Base-by-base conservation (phyloP, 2,113 vertebrate species). In the Tragelaphus buxtoni region DNA sequence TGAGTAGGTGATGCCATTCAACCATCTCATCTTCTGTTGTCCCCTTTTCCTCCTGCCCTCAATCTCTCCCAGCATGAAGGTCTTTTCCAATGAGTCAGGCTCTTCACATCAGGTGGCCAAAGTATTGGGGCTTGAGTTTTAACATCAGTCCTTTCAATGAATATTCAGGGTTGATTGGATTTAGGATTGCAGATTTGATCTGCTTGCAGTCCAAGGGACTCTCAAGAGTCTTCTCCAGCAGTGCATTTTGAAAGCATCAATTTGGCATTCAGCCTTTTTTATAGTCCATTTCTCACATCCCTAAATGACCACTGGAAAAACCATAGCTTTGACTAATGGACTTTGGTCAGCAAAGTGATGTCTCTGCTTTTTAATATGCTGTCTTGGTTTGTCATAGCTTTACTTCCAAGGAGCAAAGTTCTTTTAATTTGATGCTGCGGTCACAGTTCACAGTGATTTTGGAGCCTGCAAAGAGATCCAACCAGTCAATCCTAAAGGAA, bases 71-170 rank as follows among this genome's bases (percentile, higher is more conserved):
- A 69, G n/a, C 18, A 39, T 12, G 65, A 69, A 35, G 9, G 18
- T 22, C n/a, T 69, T 69, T 69, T 39, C n/a, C 65, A 69, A 22
- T 39, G n/a, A 69, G 18, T 69, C 0, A 42, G 0, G 9, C 18
- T 69, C n/a, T 39, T 39, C 0, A 0, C 65, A 5, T 39, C 18
- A 69, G 65, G 18, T 39, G 65, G n/a, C 65, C 65, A 39, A 39
- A 69, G 18, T 69, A 69, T 22, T 69, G 65, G 2, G 9, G 2
- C 65, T 12, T 69, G 2, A 69, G n/a, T 9, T 69, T 69, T 39
- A 69, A 18, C n/a, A 39, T 69, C 9, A 69, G n/a, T 22, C 18
- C 65, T 69, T 69, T 69, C 1, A 69, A 22, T 69, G 65, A 69
- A 35, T 69, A 39, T 39, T 69, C n/a, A 69, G 17, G 65, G 18